Evolutionary conservation across 2,797 vertebrate species (phyloP), one percentile per base, ranked within the genome.

Genomic region (Hoplostethus atlanticus): DNA sequence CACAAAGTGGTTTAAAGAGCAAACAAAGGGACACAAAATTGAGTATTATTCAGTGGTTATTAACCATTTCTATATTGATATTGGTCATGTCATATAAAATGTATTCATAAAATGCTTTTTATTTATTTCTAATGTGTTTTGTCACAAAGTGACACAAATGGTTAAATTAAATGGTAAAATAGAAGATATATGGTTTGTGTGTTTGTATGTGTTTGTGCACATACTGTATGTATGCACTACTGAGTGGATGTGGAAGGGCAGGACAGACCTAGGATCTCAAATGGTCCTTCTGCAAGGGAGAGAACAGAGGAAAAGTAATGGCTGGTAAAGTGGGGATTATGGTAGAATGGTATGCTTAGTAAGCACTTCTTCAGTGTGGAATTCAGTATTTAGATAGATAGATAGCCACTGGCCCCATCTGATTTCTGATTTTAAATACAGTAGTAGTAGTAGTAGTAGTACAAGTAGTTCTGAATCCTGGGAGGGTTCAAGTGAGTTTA

Each of bases 401-500:
- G 68, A 42, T 65, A 69, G 61, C 66, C 66, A 74, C 74, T 60
- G 76, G 79, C 64, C 73, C 86, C 71, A 64, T 70, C 77, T 71
- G 65, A 87, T 76, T 80, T 66, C 75, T 82, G 28, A 28, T 28
- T 51, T 51, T 15, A 46, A 46, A 46, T 46, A 46, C 44, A 28
- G 28, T 28, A 28, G 28, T 21, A 21, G 21, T 28, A 28, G 28
- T 21, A 21, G 21, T 28, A 28, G 28, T 28, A 28, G 28, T 28
- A 28, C 44, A 46, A 46, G 13, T 46, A 46, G 15, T 15, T 3
- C 4, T 85, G 81, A 81, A 97, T 94, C 95, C 64, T 96, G 96
- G 44, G 44, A 46, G 96, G 91, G 95, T 95, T 85, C 96, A 77
- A 42, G 10, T 42, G 40, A 42, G 12, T 42, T 42, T 11, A 86